A percentile compares a stretch with the other conserved stretches of the same genome.
Evolutionary conservation across 2,888 invertebrate genomes (phyloP).

Genomic region (Antheraea assamensis): DNA sequence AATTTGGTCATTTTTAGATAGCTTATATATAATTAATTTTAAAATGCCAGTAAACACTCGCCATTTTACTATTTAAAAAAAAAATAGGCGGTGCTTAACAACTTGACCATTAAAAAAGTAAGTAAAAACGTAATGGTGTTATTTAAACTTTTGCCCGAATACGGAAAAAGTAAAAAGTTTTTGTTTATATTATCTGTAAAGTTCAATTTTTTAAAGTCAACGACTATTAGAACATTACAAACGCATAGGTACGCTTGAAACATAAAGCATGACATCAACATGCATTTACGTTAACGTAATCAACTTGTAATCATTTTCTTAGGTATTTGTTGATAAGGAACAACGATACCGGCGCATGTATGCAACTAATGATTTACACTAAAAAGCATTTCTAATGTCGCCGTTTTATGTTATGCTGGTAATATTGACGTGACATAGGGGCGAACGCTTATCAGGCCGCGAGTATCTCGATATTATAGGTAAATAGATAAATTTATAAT

Average conservation of each 20-base stretch:
- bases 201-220: background rate
- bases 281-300: constrained; percentile 15
- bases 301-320: constrained; percentile 12
- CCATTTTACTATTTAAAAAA: too few relatives aligned
- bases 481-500: background rate
- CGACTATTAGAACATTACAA: background rate
- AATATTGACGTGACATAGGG: constrained; percentile 4
- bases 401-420: constrained; percentile 19
- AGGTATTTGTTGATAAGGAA: constrained; percentile 21
- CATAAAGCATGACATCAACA: constrained; percentile 15
- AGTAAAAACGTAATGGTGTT: too few relatives aligned
- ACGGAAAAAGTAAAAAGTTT: background rate
- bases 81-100: too few relatives aligned
- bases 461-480: background rate
- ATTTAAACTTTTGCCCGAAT: background rate
- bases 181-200: background rate
- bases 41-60: too few relatives aligned
- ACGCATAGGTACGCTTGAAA: background rate
- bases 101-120: too few relatives aligned
- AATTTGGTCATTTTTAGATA: too few relatives aligned
- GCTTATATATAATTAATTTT: too few relatives aligned
- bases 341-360: constrained; percentile 3
- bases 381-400: constrained; percentile 21
- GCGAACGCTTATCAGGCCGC: constrained; percentile 4
- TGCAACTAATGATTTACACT: constrained; percentile 21